These are phyloP conservation scores for Drosophila macrospina DNA, from an alignment of 2,888 invertebrate genomes.

Conservation along the genomic window DNA sequence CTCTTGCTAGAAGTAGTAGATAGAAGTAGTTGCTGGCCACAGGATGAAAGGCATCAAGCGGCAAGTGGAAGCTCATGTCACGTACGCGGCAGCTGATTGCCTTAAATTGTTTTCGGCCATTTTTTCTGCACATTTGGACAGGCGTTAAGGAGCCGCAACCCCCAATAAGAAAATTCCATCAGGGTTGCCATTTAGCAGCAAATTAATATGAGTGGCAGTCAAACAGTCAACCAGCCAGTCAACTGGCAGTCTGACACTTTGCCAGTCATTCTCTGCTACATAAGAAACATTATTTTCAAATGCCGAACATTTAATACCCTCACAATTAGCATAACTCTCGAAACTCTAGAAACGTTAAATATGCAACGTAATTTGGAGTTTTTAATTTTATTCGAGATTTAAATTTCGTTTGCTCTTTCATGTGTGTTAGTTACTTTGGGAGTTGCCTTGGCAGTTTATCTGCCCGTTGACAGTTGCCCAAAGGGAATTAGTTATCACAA, in stretches of 20 bases:
- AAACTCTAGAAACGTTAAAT: background rate
- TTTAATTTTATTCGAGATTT: slow-evolving; percentile 1
- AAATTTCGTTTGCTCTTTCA: slow-evolving; percentile 9
- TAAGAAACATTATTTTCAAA: background rate
- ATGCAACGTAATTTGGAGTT: slow-evolving; percentile 35
- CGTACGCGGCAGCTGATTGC: slow-evolving; percentile 72
- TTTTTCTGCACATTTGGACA: slow-evolving; percentile 58
- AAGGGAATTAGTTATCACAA: slow-evolving; percentile 82
- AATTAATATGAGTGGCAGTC: slow-evolving; percentile 56
- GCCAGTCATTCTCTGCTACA: slow-evolving; percentile 38
- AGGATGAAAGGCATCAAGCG: slow-evolving; percentile 1
- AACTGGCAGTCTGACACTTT: slow-evolving; percentile 25
- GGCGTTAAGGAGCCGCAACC: slow-evolving; percentile 42
- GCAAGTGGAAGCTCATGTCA: slow-evolving; percentile 49
- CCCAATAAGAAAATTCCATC: slow-evolving; percentile 32
- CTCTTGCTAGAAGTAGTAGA: slow-evolving; percentile 16
- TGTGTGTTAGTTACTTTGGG: slow-evolving; percentile 29
- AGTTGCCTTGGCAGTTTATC: slow-evolving; percentile 72
- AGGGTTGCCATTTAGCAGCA: slow-evolving; percentile 60
- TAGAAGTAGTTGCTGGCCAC: slow-evolving; percentile 53
- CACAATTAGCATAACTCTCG: background rate
- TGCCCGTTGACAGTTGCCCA: slow-evolving; percentile 81
- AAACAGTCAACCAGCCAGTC: slow-evolving; percentile 9
- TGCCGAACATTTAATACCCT: background rate
- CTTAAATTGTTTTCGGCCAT: slow-evolving; percentile 75